phyloP scores from a whole-genome alignment of 2,888 invertebrate genomes.

The Ormyrus thymus region DNA sequence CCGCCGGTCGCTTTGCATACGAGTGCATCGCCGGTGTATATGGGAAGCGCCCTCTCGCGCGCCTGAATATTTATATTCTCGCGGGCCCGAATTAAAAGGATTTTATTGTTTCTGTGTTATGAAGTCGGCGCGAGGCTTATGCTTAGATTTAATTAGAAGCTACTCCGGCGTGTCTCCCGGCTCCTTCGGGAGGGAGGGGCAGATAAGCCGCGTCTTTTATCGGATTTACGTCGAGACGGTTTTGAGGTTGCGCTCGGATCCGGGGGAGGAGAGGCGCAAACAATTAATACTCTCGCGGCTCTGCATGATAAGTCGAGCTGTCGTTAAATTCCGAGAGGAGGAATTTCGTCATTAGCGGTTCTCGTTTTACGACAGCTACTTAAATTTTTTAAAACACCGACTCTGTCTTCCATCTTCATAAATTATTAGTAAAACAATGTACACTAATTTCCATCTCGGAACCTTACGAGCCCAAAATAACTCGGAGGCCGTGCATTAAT shows the following conservation, averaged over 20 bases:
- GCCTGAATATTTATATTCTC: slow-evolving; percentile 49
- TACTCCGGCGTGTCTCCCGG: not conserved
- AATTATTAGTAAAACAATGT: slow-evolving; percentile 19
- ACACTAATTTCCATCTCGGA: not conserved
- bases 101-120: slow-evolving; percentile 45
- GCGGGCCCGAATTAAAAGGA: slow-evolving; percentile 41
- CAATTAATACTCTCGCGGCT: too few species aligned
- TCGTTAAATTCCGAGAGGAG: slow-evolving; percentile 24
- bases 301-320: slow-evolving; percentile 12
- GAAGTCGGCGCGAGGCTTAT: slow-evolving; percentile 3
- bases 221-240: not conserved
- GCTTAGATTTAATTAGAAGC: slow-evolving; percentile 27
- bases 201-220: not conserved
- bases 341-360: slow-evolving; percentile 37
- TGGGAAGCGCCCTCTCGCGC: too few species aligned
- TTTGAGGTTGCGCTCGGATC: not conserved
- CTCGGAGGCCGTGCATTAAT: slow-evolving; percentile 1
- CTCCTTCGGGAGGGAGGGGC: not conserved
- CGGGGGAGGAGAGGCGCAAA: too few species aligned
- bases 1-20: too few species aligned
- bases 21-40: too few species aligned
- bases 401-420: slow-evolving; percentile 17
- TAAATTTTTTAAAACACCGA: slow-evolving; percentile 26
- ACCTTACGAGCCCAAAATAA: not conserved
- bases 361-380: slow-evolving; percentile 16